Evolutionary conservation across 2,888 invertebrate species (phyloP), one percentile per base, ranked within the genome.

Genomic region (Syrista parreyssii): DNA sequence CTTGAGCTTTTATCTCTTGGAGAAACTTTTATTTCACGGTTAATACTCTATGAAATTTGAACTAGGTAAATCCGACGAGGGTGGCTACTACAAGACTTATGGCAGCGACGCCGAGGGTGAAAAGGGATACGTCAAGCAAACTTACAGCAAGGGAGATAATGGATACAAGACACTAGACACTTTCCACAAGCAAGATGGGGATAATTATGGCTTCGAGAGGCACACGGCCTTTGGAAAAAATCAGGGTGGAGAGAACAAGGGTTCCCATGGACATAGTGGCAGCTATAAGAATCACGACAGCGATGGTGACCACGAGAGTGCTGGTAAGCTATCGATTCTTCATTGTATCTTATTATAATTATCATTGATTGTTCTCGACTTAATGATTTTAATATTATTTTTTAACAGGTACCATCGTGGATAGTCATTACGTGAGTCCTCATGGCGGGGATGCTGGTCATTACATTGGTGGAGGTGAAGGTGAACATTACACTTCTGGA

Each of bases 111-210:
- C 94, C 80, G 92, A 92, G 75, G 92, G 92, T 74, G 91, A 92
- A 79, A 94, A 94, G 79, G 95, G 95, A 3, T 95, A 94, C 90
- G 93, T 94, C 73, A 93, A 94, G 81, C 94, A 94, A 87, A 93
- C 93, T 87, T 92, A 93, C 71, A 94, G 94, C 80, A 94, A 95
- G 74, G 95, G 95, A 35, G 94, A 94, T 88, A 94, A 95, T 83
- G 95, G 96, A 0, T 96, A 96, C 92, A 95, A 95, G 89, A 94
- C 94, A 84, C 94, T 94, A 86, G 96, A 95, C 91, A 94, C 95
- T 75, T 96, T 92, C 91, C 95, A 95, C 91, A 95, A 95, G 90
- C 95, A 94, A 88, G 94, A 94, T 68, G 95, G 95, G 0, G 95
- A 96, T 90, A 93, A 94, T 87, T 95, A 95, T 89, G 96, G 95